Evolutionary conservation across 2,797 vertebrate species (phyloP).

Genomic region (Sandelia bainsii): DNA sequence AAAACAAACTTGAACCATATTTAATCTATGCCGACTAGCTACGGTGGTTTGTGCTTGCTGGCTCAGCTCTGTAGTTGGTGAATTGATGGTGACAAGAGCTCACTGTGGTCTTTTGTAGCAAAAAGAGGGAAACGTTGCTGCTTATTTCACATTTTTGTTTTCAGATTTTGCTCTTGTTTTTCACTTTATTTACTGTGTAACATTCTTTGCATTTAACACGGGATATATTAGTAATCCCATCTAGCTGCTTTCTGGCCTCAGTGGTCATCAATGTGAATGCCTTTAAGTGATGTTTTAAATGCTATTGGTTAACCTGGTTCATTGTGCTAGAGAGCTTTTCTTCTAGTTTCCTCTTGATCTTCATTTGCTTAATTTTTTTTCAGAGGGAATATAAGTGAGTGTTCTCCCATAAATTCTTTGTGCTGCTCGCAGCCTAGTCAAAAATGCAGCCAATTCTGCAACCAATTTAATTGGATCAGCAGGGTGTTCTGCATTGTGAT

Average conservation of each 20-base stretch:
- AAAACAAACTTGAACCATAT: conserved; percentile 26
- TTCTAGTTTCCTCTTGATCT: conserved; percentile 12
- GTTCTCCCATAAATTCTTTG: conserved; percentile 30
- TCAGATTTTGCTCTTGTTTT: conserved; percentile 30
- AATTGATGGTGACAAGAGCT: conserved; percentile 35
- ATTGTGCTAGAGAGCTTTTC: conserved; percentile 6
- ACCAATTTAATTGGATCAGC: conserved; percentile 47
- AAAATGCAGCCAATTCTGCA: conserved; percentile 34
- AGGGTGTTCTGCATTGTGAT: conserved; percentile 23
- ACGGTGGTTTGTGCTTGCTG: conserved; percentile 31
- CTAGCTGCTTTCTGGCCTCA: conserved; percentile 11
- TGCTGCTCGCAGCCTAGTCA: conserved; percentile 17
- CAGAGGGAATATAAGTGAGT: background rate
- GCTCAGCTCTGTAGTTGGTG: conserved; percentile 35
- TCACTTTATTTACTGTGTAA: background rate
- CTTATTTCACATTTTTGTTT: conserved; percentile 16
- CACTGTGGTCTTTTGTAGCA: conserved; percentile 26
- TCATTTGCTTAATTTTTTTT: conserved; percentile 31
- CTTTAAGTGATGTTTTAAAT: conserved; percentile 3
- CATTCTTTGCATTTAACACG: background rate
- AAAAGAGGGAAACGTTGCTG: conserved; percentile 4
- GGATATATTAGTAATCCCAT: conserved; percentile 16
- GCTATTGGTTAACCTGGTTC: conserved; percentile 20
- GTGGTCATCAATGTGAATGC: background rate
- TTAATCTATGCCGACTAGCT: conserved; percentile 33